phyloP scores from a whole-genome alignment of 2,797 vertebrate genomes.

The Fistularia tabacaria region DNA sequence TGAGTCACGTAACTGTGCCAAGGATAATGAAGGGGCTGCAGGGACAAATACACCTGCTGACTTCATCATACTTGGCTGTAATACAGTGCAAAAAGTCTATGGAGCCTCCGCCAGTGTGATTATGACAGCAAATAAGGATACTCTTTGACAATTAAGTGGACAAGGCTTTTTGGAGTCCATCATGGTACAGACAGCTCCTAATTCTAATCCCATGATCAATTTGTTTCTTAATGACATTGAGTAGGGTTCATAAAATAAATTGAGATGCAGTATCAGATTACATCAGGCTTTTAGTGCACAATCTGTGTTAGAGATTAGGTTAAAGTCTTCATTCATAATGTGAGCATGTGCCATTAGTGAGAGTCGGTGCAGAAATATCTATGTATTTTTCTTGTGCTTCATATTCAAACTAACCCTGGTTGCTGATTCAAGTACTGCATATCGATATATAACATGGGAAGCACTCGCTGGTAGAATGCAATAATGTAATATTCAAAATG shows the following conservation, averaged over 20 bases:
- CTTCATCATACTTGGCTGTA: conserved; percentile 37
- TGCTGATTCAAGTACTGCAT: too few relatives aligned
- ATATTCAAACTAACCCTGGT: conserved; percentile 1
- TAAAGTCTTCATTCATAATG: conserved; percentile 44
- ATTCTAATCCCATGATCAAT: conserved; percentile 42
- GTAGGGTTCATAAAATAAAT: conserved; percentile 63
- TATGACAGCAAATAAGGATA: conserved; percentile 24
- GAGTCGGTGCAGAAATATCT: not conserved
- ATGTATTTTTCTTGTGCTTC: not conserved
- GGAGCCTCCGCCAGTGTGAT: conserved; percentile 17
- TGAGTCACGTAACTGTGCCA: conserved; percentile 45
- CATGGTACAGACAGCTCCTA: conserved; percentile 38
- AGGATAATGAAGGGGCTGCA: conserved; percentile 32
- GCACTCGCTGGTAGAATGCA: too few relatives aligned
- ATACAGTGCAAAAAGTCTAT: conserved; percentile 42
- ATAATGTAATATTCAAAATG: too few relatives aligned
- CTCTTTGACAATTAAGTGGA: conserved; percentile 38
- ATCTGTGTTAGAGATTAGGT: conserved; percentile 46
- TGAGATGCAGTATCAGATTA: conserved; percentile 59
- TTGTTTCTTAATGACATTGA: conserved; percentile 53
- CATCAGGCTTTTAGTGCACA: conserved; percentile 54
- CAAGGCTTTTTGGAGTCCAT: conserved; percentile 42
- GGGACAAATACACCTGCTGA: conserved; percentile 35
- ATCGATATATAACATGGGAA: too few relatives aligned
- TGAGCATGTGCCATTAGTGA: conserved; percentile 1